Conservation (phyloP, 2,888 invertebrate genomes). For the Arge pagana region DNA sequence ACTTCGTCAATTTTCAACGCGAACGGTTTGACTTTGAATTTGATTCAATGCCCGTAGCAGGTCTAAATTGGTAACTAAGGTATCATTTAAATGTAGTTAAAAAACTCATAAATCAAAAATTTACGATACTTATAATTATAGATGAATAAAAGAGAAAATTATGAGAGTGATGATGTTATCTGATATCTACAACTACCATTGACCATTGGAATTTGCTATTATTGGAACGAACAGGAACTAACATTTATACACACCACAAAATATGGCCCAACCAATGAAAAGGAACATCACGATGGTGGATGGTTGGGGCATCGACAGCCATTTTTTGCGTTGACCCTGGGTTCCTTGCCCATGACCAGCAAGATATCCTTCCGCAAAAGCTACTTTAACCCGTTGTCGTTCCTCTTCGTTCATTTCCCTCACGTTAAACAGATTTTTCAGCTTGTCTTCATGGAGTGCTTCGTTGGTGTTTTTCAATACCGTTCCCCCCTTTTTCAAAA, state of each 20-base stretch:
- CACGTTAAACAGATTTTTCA: constrained; percentile 62
- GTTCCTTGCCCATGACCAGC: constrained; percentile 65
- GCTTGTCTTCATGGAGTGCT: constrained; percentile 59
- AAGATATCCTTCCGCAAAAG: constrained; percentile 90
- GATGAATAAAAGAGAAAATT: neutral
- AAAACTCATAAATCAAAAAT: neutral
- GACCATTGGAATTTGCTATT: neutral
- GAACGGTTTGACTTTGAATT: too few species aligned
- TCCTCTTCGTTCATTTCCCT: constrained; percentile 62
- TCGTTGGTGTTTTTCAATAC: too few species aligned
- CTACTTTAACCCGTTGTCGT: constrained; percentile 79
- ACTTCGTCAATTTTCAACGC: too few species aligned
- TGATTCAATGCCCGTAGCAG: too few species aligned
- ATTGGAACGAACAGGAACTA: constrained; percentile 32
- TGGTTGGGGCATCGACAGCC: constrained; percentile 75
- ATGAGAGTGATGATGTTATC: neutral
- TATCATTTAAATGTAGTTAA: neutral
- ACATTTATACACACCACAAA: constrained; percentile 58
- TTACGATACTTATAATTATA: neutral
- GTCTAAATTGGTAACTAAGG: too few species aligned
- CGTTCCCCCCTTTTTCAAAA: too few species aligned
- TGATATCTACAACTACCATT: constrained; percentile 18
- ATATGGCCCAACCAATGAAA: constrained; percentile 72
- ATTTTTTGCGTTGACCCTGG: constrained; percentile 58
- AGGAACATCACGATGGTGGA: constrained; percentile 66